Conservation (phyloP, 1,140 invertebrate genomes). For the Rhagoletis pomonella region DNA sequence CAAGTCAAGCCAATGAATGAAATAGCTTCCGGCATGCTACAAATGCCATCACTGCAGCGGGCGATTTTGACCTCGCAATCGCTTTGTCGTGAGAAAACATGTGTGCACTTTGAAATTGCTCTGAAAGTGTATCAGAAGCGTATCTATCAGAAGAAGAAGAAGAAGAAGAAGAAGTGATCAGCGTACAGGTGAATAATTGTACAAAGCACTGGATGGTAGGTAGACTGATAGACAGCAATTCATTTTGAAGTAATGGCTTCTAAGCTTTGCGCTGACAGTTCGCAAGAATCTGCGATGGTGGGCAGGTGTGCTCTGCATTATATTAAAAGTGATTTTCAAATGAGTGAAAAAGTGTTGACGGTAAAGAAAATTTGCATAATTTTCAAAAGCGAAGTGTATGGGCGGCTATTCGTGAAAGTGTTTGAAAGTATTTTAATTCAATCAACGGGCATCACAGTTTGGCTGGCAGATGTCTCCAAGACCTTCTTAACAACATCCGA, state of each 20-base stretch:
- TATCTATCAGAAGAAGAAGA: too few relatives aligned
- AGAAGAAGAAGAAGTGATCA: neutral
- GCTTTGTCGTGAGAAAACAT: neutral
- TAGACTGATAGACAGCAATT: neutral
- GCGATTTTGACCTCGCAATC: slow-evolving; percentile 22
- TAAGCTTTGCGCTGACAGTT: slow-evolving; percentile 5
- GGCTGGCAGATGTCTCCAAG: too few relatives aligned
- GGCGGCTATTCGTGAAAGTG: neutral
- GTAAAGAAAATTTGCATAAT: neutral
- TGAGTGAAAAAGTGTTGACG: neutral
- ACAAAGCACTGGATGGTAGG: neutral
- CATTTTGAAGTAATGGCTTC: neutral
- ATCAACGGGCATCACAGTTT: too few relatives aligned
- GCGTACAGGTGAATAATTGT: neutral
- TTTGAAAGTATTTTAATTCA: too few relatives aligned
- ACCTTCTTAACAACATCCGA: too few relatives aligned
- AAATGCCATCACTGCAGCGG: neutral
- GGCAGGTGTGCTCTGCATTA: neutral
- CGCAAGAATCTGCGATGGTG: neutral
- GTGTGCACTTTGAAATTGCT: neutral
- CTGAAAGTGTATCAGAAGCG: neutral
- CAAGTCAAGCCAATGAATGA: neutral
- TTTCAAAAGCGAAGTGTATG: neutral
- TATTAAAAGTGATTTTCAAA: neutral
- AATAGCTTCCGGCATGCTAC: neutral